Percentiles rank a stretch among this genome's conserved stretches.
These are phyloP conservation scores for Spongilla lacustris DNA, from an alignment of 37 sponge, comb jelly and placozoan species.

Conservation along the genomic window DNA sequence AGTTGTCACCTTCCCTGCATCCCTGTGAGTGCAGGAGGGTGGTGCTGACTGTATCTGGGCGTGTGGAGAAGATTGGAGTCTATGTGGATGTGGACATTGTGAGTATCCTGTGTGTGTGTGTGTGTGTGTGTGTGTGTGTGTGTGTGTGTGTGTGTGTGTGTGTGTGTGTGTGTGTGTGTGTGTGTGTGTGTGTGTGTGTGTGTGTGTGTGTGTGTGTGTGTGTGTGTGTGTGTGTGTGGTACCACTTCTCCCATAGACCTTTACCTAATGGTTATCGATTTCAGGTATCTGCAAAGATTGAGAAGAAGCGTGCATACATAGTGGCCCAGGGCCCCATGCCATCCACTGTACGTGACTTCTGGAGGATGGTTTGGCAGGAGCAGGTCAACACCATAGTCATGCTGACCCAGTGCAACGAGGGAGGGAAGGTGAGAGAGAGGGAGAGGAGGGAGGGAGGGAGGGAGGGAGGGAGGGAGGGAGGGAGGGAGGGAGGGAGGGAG, in stretches of 20 bases:
- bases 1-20: background rate
- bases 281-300: slow-evolving; percentile 13
- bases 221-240: too few species aligned
- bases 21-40: background rate
- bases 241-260: too few species aligned
- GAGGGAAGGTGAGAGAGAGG: slow-evolving; percentile 44
- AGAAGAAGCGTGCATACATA: slow-evolving; percentile 23
- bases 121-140: too few species aligned
- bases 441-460: slow-evolving; percentile 44
- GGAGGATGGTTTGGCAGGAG: background rate
- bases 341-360: background rate
- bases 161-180: background rate
- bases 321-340: background rate
- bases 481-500: slow-evolving; percentile 44
- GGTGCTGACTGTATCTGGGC: background rate
- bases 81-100: background rate
- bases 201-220: too few species aligned
- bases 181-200: too few species aligned
- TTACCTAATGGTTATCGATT: background rate
- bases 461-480: slow-evolving; percentile 53
- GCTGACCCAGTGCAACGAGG: slow-evolving; percentile 17
- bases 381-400: background rate
- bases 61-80: background rate
- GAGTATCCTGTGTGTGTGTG: background rate
- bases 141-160: slow-evolving; percentile 20